phyloP scores from a whole-genome alignment of 2,797 vertebrate species.

The Coregonus suidteri region DNA sequence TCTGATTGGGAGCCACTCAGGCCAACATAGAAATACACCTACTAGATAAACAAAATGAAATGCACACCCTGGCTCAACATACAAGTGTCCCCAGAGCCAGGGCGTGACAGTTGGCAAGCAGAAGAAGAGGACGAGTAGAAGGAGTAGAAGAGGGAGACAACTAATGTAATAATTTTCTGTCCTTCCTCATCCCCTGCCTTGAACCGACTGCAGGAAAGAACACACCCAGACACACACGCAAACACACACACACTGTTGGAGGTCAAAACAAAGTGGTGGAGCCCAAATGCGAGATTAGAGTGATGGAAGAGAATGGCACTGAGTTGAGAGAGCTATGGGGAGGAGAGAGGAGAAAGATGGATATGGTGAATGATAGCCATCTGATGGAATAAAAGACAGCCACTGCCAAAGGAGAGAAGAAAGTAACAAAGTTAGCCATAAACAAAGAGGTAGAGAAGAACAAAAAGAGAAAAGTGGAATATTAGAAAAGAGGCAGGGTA shows the following conservation, averaged over 20 bases:
- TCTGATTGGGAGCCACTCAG: too few relatives aligned
- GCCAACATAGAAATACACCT: too few relatives aligned
- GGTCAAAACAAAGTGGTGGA: slow-evolving; percentile 64
- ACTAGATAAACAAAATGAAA: too few relatives aligned
- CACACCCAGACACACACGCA: slow-evolving; percentile 14
- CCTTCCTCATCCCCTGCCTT: neutral
- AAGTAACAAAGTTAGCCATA: neutral
- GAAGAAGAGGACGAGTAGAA: slow-evolving; percentile 4
- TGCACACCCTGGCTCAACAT: too few relatives aligned
- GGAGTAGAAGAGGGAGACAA: slow-evolving; percentile 4
- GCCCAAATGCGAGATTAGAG: slow-evolving; percentile 63
- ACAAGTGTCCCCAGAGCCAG: too few relatives aligned
- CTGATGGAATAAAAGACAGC: slow-evolving; percentile 60
- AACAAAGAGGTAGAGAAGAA: neutral
- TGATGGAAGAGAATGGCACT: slow-evolving; percentile 65
- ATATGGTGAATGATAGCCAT: slow-evolving; percentile 59
- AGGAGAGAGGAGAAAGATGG: too few relatives aligned
- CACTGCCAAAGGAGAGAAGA: slow-evolving; percentile 29
- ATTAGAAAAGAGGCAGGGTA: neutral
- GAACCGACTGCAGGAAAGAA: neutral
- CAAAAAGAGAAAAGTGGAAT: neutral
- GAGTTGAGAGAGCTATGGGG: too few relatives aligned
- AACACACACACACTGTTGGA: slow-evolving; percentile 27
- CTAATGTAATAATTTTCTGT: slow-evolving; percentile 7
- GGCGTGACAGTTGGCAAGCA: slow-evolving; percentile 23